phyloP scores from a whole-genome alignment of 2,113 vertebrate species.

The Guaruba guarouba region DNA sequence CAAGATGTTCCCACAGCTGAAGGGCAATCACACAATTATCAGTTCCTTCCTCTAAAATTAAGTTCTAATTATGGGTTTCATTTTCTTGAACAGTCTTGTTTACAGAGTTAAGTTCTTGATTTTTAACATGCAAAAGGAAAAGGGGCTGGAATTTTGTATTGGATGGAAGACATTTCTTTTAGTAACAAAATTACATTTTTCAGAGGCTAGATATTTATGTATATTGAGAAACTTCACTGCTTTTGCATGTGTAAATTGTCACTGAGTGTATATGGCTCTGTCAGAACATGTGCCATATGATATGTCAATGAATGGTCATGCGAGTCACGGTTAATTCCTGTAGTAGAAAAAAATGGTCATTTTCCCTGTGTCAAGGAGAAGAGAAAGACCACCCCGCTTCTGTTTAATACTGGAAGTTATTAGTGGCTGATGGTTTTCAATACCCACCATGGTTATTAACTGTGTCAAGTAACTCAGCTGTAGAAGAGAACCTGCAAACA shows the following conservation, averaged over 20 bases:
- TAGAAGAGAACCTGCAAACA: not conserved
- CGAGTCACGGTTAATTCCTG: not conserved
- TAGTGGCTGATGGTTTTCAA: not conserved
- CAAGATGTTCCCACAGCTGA: slow-evolving; percentile 21
- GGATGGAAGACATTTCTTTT: not conserved
- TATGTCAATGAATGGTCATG: not conserved
- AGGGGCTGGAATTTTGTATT: not conserved
- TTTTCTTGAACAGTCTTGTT: slow-evolving; percentile 8
- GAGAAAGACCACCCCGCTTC: not conserved
- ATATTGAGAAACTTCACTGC: not conserved
- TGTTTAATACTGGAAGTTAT: not conserved
- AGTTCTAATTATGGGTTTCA: slow-evolving; percentile 40
- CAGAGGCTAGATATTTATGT: not conserved
- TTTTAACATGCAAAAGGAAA: not conserved
- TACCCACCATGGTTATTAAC: not conserved
- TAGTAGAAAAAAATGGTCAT: not conserved
- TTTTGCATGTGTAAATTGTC: not conserved
- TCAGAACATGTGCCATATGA: not conserved
- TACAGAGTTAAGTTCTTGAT: slow-evolving; percentile 1
- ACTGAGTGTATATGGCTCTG: not conserved
- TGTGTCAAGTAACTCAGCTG: not conserved
- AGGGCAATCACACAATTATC: slow-evolving; percentile 37
- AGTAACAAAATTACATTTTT: not conserved
- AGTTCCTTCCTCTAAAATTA: slow-evolving; percentile 48
- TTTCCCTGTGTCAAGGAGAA: not conserved